phyloP scores from a whole-genome alignment of 2,113 vertebrate genomes.

The Ramphastos sulfuratus region DNA sequence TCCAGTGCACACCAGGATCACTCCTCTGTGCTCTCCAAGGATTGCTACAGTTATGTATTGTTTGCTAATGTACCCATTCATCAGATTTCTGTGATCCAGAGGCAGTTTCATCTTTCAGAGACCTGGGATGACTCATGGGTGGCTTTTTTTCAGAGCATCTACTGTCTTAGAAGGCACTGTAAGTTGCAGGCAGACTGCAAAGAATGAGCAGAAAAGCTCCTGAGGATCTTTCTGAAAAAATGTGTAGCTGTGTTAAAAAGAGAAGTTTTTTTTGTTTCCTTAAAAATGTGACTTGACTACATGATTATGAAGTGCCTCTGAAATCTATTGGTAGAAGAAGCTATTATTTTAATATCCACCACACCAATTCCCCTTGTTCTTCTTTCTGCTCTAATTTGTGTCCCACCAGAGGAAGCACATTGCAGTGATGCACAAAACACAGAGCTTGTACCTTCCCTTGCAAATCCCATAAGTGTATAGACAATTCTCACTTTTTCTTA shows the following conservation, averaged over 20 bases:
- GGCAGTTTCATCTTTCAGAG: background rate
- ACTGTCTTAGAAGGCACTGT: background rate
- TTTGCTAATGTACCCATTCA: background rate
- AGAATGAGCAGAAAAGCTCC: background rate
- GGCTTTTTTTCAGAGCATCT: background rate
- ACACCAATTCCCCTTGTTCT: background rate
- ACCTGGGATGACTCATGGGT: background rate
- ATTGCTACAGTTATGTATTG: background rate
- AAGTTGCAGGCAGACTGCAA: background rate
- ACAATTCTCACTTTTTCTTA: background rate
- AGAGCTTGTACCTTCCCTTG: background rate
- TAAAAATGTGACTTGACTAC: background rate
- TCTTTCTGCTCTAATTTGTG: background rate
- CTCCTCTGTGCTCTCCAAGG: fast-evolving
- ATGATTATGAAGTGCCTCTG: background rate
- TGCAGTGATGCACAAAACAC: background rate
- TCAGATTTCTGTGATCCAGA: background rate
- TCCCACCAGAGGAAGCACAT: background rate
- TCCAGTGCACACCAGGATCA: fast-evolving
- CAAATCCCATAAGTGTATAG: background rate
- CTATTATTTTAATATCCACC: background rate
- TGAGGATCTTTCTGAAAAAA: background rate
- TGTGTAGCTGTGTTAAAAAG: background rate
- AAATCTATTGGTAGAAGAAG: background rate
- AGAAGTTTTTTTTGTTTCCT: background rate